phyloP scores from a whole-genome alignment of 2,888 invertebrate species.

The Spialia ferax region DNA sequence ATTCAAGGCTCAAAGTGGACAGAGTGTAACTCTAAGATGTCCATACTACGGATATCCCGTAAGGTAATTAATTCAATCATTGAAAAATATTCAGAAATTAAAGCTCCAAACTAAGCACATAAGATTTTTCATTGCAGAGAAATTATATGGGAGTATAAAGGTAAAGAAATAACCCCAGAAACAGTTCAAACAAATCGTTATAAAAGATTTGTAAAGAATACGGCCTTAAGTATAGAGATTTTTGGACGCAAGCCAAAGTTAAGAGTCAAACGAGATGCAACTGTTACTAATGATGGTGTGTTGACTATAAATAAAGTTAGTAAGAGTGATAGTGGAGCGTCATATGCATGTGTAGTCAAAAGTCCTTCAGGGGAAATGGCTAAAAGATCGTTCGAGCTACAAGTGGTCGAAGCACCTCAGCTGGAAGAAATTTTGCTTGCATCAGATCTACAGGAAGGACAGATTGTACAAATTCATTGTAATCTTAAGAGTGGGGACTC shows the following conservation, averaged over 20 bases:
- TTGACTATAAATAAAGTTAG: slow-evolving; percentile 87
- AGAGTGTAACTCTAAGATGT: slow-evolving; percentile 91
- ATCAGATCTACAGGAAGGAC: slow-evolving; percentile 92
- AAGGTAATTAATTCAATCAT: slow-evolving; percentile 63
- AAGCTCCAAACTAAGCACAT: neutral
- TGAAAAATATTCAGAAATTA: neutral
- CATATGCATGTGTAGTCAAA: slow-evolving; percentile 92
- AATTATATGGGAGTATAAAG: slow-evolving; percentile 82
- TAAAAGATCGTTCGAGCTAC: slow-evolving; percentile 90
- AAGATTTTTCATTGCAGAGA: slow-evolving; percentile 62
- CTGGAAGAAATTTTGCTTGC: slow-evolving; percentile 94
- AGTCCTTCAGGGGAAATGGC: slow-evolving; percentile 93
- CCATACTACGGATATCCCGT: slow-evolving; percentile 96
- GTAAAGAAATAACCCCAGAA: slow-evolving; percentile 74
- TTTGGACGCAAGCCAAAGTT: slow-evolving; percentile 81
- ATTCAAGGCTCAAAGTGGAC: slow-evolving; percentile 93
- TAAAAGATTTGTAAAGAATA: slow-evolving; percentile 66
- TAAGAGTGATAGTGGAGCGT: slow-evolving; percentile 90
- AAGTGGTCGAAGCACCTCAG: slow-evolving; percentile 91
- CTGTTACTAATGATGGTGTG: slow-evolving; percentile 78
- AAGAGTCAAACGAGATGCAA: slow-evolving; percentile 71
- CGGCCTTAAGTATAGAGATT: slow-evolving; percentile 72
- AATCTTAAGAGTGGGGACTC: slow-evolving; percentile 91
- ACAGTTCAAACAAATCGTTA: slow-evolving; percentile 64
- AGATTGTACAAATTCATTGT: slow-evolving; percentile 94